Evolutionary conservation across 2,888 invertebrate species (phyloP), one percentile per base, ranked within the genome.

Genomic region (Cantharis rustica): DNA sequence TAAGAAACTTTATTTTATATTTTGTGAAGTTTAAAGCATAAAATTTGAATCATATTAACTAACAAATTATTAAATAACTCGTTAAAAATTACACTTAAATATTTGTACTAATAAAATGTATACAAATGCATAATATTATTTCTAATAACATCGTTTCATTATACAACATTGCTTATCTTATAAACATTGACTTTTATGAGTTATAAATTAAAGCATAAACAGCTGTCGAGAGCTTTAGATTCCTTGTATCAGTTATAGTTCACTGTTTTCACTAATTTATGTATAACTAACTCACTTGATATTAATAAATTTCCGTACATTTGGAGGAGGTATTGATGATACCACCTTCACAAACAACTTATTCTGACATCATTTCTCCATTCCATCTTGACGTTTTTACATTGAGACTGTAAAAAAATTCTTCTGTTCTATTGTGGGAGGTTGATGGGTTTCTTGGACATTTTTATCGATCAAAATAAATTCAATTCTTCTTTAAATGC

Each of bases 161-260:
- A 66, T 66, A 66, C 64, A 66, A 66, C 16, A 23, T 66, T 66
- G 64, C 64, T 63, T 66, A 66, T 66, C 20, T 66, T 66, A 66
- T 20, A 66, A 66, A 66, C 64, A 66, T 66, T 66, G 64, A 66
- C 64, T 66, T 66, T 66, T 66, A 66, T 66, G 64, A 66, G 64
- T 66, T 20, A 66, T 66, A 66, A 66, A 66, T 66, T 66, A 66
- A 23, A 66, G 17, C 20, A n/a, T 66, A 66, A 66, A 66, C 64
- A 66, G 64, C 64, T 66, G 64, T 66, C 17, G 64, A 20, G 47
- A 47, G 47, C 47, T 47, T 47, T 47, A 47, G 47, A 47, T 47
- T 47, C 47, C 5, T n/a, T 47, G 47, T 47, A 47, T 47, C 47
- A 47, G n/a, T 5, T 47, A n/a, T n/a, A 47, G 47, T 47, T 47